Percentiles rank a stretch among this genome's conserved stretches.
phyloP scores from a whole-genome alignment of 2,888 invertebrate genomes.

The Apotomis capreana region DNA sequence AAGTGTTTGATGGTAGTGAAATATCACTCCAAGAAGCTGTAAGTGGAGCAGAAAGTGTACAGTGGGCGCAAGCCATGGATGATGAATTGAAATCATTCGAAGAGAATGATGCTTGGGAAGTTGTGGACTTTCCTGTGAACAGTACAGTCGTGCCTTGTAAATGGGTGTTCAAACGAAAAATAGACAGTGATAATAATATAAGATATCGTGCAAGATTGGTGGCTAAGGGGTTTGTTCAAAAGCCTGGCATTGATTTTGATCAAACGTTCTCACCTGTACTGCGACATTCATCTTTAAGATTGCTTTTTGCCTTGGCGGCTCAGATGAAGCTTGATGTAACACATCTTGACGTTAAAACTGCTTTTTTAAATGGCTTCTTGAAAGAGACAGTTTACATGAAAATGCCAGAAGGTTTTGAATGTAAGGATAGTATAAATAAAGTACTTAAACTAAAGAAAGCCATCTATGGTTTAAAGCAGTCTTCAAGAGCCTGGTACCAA shows the following conservation, averaged over 20 bases:
- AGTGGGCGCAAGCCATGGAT: slow-evolving; percentile 35
- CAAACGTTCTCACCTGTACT: slow-evolving; percentile 39
- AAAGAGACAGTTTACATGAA: slow-evolving; percentile 38
- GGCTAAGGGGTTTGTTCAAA: slow-evolving; percentile 39
- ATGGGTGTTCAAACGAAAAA: slow-evolving; percentile 42
- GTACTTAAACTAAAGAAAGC: slow-evolving; percentile 40
- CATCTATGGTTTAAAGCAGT: slow-evolving; percentile 43
- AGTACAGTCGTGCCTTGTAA: slow-evolving; percentile 32
- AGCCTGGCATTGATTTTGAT: slow-evolving; percentile 38
- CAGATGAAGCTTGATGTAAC: slow-evolving; percentile 19
- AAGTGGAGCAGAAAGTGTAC: slow-evolving; percentile 32
- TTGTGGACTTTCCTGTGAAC: slow-evolving; percentile 25
- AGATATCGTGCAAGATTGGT: slow-evolving; percentile 40
- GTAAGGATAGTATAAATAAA: slow-evolving; percentile 15
- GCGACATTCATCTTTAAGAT: slow-evolving; percentile 22
- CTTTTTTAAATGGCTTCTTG: slow-evolving; percentile 39
- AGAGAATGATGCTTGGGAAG: slow-evolving; percentile 39
- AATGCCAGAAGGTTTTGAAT: slow-evolving; percentile 18
- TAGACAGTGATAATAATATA: slow-evolving; percentile 34
- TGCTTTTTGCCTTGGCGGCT: slow-evolving; percentile 37
- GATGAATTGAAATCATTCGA: slow-evolving; percentile 40
- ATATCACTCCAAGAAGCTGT: slow-evolving; percentile 8
- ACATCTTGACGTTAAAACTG: slow-evolving; percentile 39
- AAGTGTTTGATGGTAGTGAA: neutral
- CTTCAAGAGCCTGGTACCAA: slow-evolving; percentile 39